Evolutionary conservation across 2,888 invertebrate genomes (phyloP).

Genomic region (Smittia sp.): DNA sequence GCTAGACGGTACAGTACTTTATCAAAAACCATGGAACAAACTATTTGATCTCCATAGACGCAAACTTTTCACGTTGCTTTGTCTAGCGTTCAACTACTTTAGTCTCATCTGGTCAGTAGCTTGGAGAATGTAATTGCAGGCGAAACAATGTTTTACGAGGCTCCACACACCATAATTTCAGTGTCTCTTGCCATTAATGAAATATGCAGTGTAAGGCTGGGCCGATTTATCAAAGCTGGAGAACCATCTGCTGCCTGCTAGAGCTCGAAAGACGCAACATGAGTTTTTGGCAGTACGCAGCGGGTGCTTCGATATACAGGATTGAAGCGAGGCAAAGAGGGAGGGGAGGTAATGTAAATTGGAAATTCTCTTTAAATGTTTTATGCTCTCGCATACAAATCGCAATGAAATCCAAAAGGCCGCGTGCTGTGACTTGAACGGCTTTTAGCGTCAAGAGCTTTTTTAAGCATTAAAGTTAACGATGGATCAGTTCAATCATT

Average conservation of each 20-base stretch:
- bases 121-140: background rate
- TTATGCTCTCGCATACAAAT: constrained; percentile 19
- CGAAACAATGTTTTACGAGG: constrained; percentile 8
- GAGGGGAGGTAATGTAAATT: constrained; percentile 19
- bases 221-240: constrained; percentile 23
- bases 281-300: constrained; percentile 1
- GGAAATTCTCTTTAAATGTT: constrained; percentile 22
- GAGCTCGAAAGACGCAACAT: constrained; percentile 10
- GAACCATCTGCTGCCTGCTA: constrained; percentile 12
- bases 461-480: background rate
- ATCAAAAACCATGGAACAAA: too few species aligned
- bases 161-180: constrained; percentile 28
- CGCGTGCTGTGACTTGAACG: constrained; percentile 10
- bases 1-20: too few species aligned
- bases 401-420: background rate
- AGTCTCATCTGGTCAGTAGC: background rate
- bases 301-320: too few species aligned
- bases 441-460: background rate
- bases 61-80: too few species aligned
- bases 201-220: constrained; percentile 27
- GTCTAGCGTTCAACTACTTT: too few species aligned
- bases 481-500: background rate
- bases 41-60: too few species aligned
- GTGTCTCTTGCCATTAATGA: constrained; percentile 31
- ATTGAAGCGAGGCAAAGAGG: background rate